phyloP scores from a whole-genome alignment of 2,797 vertebrate genomes.

The Chaetodon trifasciatus region DNA sequence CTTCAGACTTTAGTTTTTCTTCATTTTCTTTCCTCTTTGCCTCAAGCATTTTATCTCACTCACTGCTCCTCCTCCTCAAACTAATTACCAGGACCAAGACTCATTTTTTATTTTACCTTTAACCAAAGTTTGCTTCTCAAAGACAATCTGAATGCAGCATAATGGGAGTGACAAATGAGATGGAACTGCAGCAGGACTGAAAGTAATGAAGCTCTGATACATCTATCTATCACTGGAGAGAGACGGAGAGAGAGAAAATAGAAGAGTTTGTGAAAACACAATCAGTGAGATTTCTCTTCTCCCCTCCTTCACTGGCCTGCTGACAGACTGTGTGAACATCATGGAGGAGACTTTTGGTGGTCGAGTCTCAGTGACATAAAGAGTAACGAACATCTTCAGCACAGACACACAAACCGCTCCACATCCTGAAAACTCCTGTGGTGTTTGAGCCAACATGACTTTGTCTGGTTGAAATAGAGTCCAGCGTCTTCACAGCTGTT shows the following conservation, averaged over 20 bases:
- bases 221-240: slow-evolving; percentile 12
- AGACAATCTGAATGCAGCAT: slow-evolving; percentile 6
- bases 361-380: slow-evolving; percentile 3
- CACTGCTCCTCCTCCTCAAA: slow-evolving; percentile 19
- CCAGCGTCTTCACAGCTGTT: not conserved
- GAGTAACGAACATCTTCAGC: not conserved
- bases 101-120: slow-evolving; percentile 24
- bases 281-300: not conserved
- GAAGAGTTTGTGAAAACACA: not conserved
- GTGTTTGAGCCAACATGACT: slow-evolving; percentile 10
- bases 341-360: not conserved
- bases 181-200: slow-evolving; percentile 13
- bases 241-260: not conserved
- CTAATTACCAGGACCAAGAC: slow-evolving; percentile 4
- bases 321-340: slow-evolving; percentile 10
- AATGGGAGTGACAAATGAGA: slow-evolving; percentile 30
- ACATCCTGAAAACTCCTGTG: not conserved
- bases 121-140: slow-evolving; percentile 17
- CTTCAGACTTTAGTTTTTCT: not conserved
- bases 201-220: slow-evolving; percentile 32
- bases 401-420: not conserved
- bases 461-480: not conserved
- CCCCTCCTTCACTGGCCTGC: slow-evolving; percentile 7
- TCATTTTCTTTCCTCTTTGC: not conserved
- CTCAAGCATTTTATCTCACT: not conserved